phyloP scores from a whole-genome alignment of 2,888 invertebrate genomes.

The Tholera decimalis region DNA sequence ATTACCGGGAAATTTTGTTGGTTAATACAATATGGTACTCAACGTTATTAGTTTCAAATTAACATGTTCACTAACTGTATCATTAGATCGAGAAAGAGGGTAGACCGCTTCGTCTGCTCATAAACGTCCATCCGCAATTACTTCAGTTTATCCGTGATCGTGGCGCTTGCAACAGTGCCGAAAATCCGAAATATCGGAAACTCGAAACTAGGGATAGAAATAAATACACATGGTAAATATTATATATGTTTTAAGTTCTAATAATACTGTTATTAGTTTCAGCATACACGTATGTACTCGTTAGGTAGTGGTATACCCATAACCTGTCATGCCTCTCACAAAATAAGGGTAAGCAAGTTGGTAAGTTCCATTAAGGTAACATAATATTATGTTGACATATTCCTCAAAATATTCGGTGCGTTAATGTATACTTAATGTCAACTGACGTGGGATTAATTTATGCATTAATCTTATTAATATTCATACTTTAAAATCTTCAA shows the following conservation, averaged over 20 bases:
- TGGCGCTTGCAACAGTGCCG: too few species aligned
- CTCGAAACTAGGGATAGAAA: too few species aligned
- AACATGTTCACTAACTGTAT: too few species aligned
- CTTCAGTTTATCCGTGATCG: too few species aligned
- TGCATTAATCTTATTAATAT: conserved; percentile 24
- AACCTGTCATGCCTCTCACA: background rate
- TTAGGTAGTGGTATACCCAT: conserved; percentile 4
- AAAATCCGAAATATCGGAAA: too few species aligned
- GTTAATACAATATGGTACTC: background rate
- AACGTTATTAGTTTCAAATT: background rate
- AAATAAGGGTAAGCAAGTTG: conserved; percentile 8
- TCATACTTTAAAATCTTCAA: conserved; percentile 18
- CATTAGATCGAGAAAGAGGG: too few species aligned
- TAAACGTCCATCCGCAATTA: too few species aligned
- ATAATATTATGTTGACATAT: conserved; percentile 42
- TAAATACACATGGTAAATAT: too few species aligned
- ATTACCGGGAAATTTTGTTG: conserved; percentile 9
- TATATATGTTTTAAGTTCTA: too few species aligned
- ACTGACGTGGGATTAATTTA: conserved; percentile 44
- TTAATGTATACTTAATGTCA: conserved; percentile 30
- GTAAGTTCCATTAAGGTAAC: conserved; percentile 34
- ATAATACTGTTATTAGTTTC: too few species aligned
- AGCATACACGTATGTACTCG: background rate
- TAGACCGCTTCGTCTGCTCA: too few species aligned
- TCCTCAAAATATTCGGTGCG: background rate